A percentile compares a stretch with the other conserved stretches of the same genome.
These are phyloP conservation scores for Phrynocephalus forsythii DNA, from an alignment of 2,797 vertebrate species.

Conservation along the genomic window DNA sequence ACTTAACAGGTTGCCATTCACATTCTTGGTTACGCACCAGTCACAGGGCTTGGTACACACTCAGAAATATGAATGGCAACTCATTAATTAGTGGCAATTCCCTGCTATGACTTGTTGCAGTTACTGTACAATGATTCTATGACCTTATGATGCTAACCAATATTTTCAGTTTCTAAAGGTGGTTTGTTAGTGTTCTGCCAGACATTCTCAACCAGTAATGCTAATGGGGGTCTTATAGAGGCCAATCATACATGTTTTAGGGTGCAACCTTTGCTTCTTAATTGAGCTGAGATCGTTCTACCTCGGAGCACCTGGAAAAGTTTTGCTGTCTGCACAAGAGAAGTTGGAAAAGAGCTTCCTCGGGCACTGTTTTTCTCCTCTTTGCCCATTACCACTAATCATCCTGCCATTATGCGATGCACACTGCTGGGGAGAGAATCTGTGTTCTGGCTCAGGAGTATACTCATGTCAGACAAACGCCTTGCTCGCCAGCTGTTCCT, in stretches of 20 bases:
- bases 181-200: not conserved
- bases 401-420: not conserved
- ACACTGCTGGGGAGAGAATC: constrained; percentile 6
- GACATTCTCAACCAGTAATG: not conserved
- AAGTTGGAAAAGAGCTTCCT: not conserved
- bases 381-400: not conserved
- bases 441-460: not conserved
- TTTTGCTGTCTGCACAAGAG: not conserved
- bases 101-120: no score
- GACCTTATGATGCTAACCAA: no score
- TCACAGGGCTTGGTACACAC: no score
- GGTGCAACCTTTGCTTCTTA: not conserved
- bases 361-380: not conserved
- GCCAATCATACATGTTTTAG: not conserved
- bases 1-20: no score
- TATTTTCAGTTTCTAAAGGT: no score
- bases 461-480: not conserved
- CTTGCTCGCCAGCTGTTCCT: constrained; percentile 20
- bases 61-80: no score
- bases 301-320: not conserved
- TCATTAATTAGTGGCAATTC: no score
- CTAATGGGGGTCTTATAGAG: not conserved
- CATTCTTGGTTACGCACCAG: no score
- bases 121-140: no score
- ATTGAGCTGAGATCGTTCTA: no score